Evolutionary conservation across 1,140 invertebrate genomes (phyloP).

Genomic region (Apolygus lucorum): DNA sequence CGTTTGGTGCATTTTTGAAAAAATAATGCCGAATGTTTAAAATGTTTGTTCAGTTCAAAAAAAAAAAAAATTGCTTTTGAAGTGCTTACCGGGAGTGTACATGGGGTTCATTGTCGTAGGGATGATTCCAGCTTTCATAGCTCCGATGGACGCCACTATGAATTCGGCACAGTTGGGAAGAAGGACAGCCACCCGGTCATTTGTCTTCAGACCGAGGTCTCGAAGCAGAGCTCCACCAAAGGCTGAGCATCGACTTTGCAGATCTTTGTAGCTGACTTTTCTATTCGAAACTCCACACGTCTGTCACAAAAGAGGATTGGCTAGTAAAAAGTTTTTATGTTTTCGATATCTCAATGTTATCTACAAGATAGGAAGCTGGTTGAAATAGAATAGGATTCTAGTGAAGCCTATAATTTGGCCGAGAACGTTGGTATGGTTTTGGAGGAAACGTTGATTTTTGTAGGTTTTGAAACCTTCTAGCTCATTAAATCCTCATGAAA

Average conservation of each 20-base stretch:
- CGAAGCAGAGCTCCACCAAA: constrained; percentile 56
- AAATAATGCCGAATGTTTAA: not conserved
- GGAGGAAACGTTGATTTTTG: too few species aligned
- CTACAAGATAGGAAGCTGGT: not conserved
- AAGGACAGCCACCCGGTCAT: constrained; percentile 60
- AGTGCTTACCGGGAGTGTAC: constrained; percentile 60
- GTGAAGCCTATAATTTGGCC: not conserved
- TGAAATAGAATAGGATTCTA: not conserved
- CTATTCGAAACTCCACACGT: constrained; percentile 59
- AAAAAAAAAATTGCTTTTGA: not conserved
- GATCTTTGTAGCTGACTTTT: constrained; percentile 58
- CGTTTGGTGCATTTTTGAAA: not conserved
- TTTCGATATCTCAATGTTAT: not conserved
- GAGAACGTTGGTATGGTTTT: too few species aligned
- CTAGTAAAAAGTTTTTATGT: not conserved
- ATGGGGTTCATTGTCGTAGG: constrained; percentile 70
- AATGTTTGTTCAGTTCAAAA: not conserved
- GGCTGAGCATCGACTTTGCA: constrained; percentile 51
- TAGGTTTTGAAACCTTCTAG: not conserved
- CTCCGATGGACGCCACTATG: constrained; percentile 54
- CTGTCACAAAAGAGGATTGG: constrained; percentile 41
- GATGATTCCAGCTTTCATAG: constrained; percentile 56
- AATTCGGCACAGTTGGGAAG: constrained; percentile 70
- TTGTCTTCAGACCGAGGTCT: constrained; percentile 52
- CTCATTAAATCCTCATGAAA: not conserved